Base-by-base conservation (phyloP, 2,113 vertebrate genomes). In the Pluvianellus socialis region DNA sequence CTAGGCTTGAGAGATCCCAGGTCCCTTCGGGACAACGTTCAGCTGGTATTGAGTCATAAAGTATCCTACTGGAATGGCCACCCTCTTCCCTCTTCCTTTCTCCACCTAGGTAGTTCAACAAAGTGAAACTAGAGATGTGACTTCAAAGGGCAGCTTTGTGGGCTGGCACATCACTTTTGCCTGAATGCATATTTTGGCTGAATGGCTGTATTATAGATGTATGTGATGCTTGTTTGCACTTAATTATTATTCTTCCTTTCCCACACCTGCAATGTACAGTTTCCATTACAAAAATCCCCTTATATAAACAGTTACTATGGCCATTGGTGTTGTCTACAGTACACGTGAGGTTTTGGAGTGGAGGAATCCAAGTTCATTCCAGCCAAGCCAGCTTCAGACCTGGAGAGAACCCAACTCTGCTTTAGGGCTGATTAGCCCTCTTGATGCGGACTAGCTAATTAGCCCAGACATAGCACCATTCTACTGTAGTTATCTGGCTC, bases 271-370 rank as follows among this genome's bases (percentile, higher is more conserved):
- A 33, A 8, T 4, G n/a, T 20, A 4, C 19, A 19, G 23, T 33
- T 88, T 38, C 24, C 20, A 12, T 33, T 58, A 49, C 26, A 71
- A 70, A 71, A 55, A 42, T 61, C 49, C 79, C 61, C 47, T 72
- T 76, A 20, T 1, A 0, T 3, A 73, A 27, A 12, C 23, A 61
- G 35, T 26, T 33, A 45, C n/a, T 66, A 7, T 0, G 4, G 26
- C 38, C 26, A 27, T 52, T 47, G 21, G 23, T 50, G 40, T 14
- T 89, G 50, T 42, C 56, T 19, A 3, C 30, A 23, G 13, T 38
- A 8, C 38, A 14, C 0, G 1, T 10, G 32, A 67, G 32, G 18
- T 59, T 58, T 27, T 16, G 27, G 59, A 59, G 38, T 13, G 15
- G 42, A 72, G 56, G 62, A 71, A 65, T 65, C 50, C n/a, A 24